Evolutionary conservation across 1,140 invertebrate species (phyloP).

Genomic region (Papilio polyxenes): DNA sequence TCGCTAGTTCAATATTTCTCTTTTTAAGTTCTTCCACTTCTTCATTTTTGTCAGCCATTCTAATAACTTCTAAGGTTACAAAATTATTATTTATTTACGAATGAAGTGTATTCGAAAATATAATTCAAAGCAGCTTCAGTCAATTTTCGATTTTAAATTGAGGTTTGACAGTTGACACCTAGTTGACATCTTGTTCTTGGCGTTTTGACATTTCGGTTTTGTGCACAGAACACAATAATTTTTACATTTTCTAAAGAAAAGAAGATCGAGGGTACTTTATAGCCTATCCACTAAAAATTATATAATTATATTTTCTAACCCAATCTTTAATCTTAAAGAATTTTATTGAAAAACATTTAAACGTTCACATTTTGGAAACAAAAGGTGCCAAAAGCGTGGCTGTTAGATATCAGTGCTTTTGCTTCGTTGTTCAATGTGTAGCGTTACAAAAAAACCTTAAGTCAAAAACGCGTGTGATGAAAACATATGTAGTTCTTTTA

Average conservation of each 20-base stretch:
- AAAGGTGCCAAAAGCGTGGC: slow-evolving; percentile 1
- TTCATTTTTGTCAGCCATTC: slow-evolving; percentile 62
- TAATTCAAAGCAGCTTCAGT: slow-evolving; percentile 9
- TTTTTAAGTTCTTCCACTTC: slow-evolving; percentile 63
- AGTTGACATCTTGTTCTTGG: not conserved
- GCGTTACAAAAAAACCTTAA: not conserved
- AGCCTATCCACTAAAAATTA: not conserved
- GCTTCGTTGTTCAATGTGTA: not conserved
- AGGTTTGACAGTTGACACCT: slow-evolving; percentile 19
- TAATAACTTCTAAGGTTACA: slow-evolving; percentile 7
- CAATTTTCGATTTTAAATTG: slow-evolving; percentile 25
- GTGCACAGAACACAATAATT: not conserved
- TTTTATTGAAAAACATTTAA: no score
- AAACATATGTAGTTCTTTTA: slow-evolving; percentile 39
- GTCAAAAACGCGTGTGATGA: slow-evolving; percentile 47
- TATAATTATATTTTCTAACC: not conserved
- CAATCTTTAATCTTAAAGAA: no score
- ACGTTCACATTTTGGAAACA: not conserved
- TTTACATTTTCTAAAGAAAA: not conserved
- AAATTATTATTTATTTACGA: slow-evolving; percentile 31
- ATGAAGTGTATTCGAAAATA: not conserved
- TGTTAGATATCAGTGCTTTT: not conserved
- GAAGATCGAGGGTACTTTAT: not conserved
- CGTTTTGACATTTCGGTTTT: not conserved
- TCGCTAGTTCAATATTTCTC: slow-evolving; percentile 70